Conservation (phyloP, 2,113 vertebrate genomes). For the Nymphicus hollandicus region DNA sequence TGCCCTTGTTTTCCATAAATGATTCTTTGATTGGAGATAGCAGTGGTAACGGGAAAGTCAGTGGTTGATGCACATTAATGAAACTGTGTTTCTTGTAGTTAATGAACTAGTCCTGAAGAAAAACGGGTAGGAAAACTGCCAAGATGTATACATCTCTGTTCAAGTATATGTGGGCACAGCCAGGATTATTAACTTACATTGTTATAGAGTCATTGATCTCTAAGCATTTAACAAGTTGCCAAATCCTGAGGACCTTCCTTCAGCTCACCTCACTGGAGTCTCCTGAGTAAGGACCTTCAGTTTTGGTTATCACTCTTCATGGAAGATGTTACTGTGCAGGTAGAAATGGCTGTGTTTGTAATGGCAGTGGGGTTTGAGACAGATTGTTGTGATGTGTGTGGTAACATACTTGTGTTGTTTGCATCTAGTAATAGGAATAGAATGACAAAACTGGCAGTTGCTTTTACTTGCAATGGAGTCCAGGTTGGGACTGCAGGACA, state of each 20-base stretch:
- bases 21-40: slow-evolving; percentile 43
- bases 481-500: background rate
- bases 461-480: background rate
- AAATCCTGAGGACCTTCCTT: background rate
- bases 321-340: background rate
- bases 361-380: background rate
- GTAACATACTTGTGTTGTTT: background rate
- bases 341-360: background rate
- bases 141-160: background rate
- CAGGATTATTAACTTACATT: background rate
- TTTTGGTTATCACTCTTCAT: background rate
- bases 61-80: slow-evolving; percentile 1
- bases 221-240: background rate
- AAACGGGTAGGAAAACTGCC: background rate
- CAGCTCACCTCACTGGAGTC: background rate
- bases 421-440: too few relatives aligned
- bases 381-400: background rate
- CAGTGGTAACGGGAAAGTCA: slow-evolving; percentile 1
- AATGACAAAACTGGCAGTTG: background rate
- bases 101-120: background rate
- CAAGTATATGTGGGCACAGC: background rate
- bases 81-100: background rate
- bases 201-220: background rate
- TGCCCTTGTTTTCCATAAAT: slow-evolving; percentile 59
- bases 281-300: background rate